A percentile compares a stretch with the other conserved stretches of the same genome.
Evolutionary conservation across 2,888 invertebrate species (phyloP).

Genomic region (Acleris cristana): DNA sequence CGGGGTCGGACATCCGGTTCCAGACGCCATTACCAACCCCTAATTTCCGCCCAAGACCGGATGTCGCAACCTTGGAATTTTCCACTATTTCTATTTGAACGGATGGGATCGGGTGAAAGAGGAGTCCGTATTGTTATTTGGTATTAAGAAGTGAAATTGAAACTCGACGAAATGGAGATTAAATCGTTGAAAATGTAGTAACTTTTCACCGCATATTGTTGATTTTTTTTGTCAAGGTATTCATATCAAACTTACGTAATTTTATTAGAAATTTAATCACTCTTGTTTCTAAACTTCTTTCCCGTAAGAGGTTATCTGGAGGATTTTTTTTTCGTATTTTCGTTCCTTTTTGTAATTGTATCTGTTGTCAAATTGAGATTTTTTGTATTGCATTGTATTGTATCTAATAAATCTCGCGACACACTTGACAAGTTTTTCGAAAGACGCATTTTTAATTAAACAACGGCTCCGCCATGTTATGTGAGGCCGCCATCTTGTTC

Average conservation of each 20-base stretch:
- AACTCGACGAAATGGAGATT: background rate
- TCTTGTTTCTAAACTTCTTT: no score
- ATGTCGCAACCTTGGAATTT: constrained; percentile 36
- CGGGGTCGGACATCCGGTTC: constrained; percentile 59
- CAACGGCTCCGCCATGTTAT: constrained; percentile 76
- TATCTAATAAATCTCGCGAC: constrained; percentile 3
- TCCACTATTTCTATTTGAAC: constrained; percentile 29
- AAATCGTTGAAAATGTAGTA: background rate
- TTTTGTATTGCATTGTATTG: background rate
- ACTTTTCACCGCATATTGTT: no score
- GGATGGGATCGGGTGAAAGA: constrained; percentile 15
- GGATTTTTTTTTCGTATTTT: no score
- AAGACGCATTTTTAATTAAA: constrained; percentile 82
- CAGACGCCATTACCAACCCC: constrained; percentile 62
- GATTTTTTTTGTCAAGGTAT: no score
- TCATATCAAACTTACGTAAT: no score
- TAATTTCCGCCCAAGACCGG: constrained; percentile 58
- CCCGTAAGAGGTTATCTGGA: no score
- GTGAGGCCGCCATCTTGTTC: constrained; percentile 79
- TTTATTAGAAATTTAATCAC: no score
- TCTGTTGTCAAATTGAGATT: no score
- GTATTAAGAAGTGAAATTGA: background rate
- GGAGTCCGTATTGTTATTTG: background rate
- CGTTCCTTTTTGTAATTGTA: no score
- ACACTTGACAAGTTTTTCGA: constrained; percentile 42